Evolutionary conservation across 2,797 vertebrate species (phyloP), one percentile per base, ranked within the genome.

Genomic region (Smutsia gigantea): DNA sequence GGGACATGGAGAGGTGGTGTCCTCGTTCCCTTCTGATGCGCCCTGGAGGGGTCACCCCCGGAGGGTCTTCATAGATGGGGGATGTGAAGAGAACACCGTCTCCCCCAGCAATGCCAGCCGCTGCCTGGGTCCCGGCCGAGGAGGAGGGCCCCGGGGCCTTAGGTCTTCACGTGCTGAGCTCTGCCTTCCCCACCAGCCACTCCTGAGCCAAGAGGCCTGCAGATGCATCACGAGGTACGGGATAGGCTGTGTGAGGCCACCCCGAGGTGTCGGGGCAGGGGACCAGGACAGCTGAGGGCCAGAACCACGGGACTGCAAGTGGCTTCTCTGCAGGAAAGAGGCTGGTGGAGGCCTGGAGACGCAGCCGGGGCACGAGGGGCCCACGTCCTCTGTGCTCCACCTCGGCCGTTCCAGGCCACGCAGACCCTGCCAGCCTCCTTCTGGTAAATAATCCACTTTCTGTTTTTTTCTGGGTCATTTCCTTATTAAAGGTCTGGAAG

Each of bases 81-180:
- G 19, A n/a, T 31, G 31, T 17, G n/a, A 51, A 37, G 57, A 0
- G 5, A 77, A 57, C 21, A 51, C 18, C 49, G 7, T 57, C 64
- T 34, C 63, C 74, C 63, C 53, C 12, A 15, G 53, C 57, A 66
- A 55, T 3, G 25, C 27, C 79, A 72, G 51, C 17, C 39, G 11
- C 9, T 2, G 18, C 0, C 0, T 15, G 23, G n/a, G 85, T 51
- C 8, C 17, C 7, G 19, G 71, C 18, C 53, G 6, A 14, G 87
- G 37, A 59, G 34, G 10, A 66, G 19, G 90, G 39, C 72, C 63
- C 78, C 1, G 0, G 0, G 15, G 64, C 57, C 85, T 86, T 4
- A 9, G 42, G 49, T 5, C 81, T 37, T 25, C 64, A 75, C 64
- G 1, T 8, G 6, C 4, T 0, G n/a, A 31, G 39, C 51, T 57